Evolutionary conservation across 2,113 vertebrate genomes (phyloP).

Genomic region (Microtus pennsylvanicus): DNA sequence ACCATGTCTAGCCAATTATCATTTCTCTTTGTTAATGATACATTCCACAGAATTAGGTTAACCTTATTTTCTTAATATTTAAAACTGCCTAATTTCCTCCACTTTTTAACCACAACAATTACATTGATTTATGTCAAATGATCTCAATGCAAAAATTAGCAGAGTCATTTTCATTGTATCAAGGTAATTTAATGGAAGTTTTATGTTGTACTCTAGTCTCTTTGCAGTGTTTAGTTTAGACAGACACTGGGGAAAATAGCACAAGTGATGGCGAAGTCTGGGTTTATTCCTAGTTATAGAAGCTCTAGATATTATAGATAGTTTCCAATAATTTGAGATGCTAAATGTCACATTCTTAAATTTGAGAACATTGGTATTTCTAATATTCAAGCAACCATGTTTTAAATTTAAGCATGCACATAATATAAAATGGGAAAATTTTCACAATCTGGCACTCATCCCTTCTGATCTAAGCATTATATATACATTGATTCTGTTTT

Average conservation of each 20-base stretch:
- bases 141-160: conserved; percentile 25
- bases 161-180: not conserved
- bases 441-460: not conserved
- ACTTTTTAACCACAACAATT: conserved; percentile 15
- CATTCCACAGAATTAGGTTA: not conserved
- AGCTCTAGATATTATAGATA: not conserved
- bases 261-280: not conserved
- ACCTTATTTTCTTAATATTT: conserved; percentile 32
- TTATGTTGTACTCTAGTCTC: not conserved
- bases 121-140: conserved; percentile 4
- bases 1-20: not conserved
- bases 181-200: not conserved
- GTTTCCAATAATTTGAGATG: not conserved
- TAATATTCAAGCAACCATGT: not conserved
- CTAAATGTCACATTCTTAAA: not conserved
- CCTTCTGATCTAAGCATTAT: not conserved
- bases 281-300: not conserved
- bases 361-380: not conserved
- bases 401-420: not conserved
- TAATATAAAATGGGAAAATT: not conserved
- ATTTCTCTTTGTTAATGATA: conserved; percentile 25
- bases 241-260: not conserved
- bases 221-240: not conserved
- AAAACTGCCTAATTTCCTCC: not conserved
- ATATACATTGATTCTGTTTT: not conserved